Base-by-base conservation (phyloP, 2,888 invertebrate genomes). In the Antitype chi region DNA sequence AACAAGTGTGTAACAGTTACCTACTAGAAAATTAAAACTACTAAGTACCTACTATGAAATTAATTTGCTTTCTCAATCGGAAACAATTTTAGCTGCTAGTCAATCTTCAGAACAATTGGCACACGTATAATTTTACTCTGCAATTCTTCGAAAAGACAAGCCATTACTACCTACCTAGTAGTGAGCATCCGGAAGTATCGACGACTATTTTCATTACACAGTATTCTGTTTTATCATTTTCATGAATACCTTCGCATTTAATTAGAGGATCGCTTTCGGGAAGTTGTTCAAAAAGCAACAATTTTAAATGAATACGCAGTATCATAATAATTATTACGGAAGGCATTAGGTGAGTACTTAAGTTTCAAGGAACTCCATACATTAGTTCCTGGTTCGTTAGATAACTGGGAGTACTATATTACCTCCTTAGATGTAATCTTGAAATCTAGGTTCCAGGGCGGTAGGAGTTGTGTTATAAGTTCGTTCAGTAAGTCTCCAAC, bases 261-360 rank as follows among this genome's bases (percentile, higher is more conserved):
- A 47, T 23, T 32, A 32, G 2, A 60, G 28, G n/a, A 43, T 23
- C 11, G 15, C 43, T 76, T 76, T 47, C 43, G 32, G 47, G 32
- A 66, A 78, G 25, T 66, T 66, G 32, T 55, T 38, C 25, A 25
- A 78, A 67, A 67, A 57, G 67, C 23, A 17, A n/a, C 66, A 13
- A 69, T 59, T 28, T 4, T 57, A 76, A 25, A 52, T 69, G 11
- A 52, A 59, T 52, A 69, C 52, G 70, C 70, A 70, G n/a, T 5
- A 74, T 28, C 15, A n/a, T 78, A 53, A 32, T 53, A 17, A 53
- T 25, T 75, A 55, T 57, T 66, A 76, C 55, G 55, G 47, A 78
- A 76, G 49, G 25, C 68, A 77, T 57, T 78, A 20, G 13, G 23
- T 53, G 17, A 11, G 7, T 47, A 55, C 47, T 64, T 47, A 62